Base-by-base conservation (phyloP, 2,888 invertebrate genomes). In the Blastobasis adustella region DNA sequence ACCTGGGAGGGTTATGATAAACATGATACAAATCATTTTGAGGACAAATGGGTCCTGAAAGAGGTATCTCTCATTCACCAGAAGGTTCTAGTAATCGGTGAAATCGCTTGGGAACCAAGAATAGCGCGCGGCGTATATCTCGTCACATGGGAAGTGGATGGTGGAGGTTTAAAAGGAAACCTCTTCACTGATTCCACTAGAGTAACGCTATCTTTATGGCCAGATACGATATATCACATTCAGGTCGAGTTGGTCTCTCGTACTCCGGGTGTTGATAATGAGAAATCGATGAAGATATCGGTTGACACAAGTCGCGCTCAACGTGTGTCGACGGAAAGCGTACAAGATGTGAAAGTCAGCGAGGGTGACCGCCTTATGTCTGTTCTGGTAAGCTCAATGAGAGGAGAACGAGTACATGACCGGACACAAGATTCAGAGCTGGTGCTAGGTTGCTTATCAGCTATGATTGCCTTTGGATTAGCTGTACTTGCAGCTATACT, bases 141-240 rank as follows among this genome's bases (percentile, higher is more conserved):
- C 69, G 94, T 95, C 50, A 94, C 94, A 56, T 95, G 95, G 95
- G 95, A 95, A 89, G 93, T 95, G 51, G 93, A 93, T 68, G 94
- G 94, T 54, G 94, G 94, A 62, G 94, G 94, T 58, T 86, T 95
- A 55, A 94, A 93, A 82, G 95, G 95, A 59, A 94, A 95, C 80
- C 89, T 95, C 59, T 93, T 94, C 79, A 95, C 95, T 45, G 94
- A 95, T 78, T 93, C 94, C 50, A 94, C 94, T 54, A 91, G 93
- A 67, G 94, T 95, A 56, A 94, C 94, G 51, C 80, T 95, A 61
- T 94, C 94, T 53, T 85, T 95, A 49, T 95, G 94, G 94, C 94
- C 94, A 48, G 94, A 94, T 75, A 94, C 94, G 46, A 82, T 93
- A 60, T 95, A 94, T 79, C 93, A 94, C 79, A 94, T 95, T 69